Evolutionary conservation across 2,888 invertebrate genomes (phyloP).

Genomic region (Plagiodera versicolora): DNA sequence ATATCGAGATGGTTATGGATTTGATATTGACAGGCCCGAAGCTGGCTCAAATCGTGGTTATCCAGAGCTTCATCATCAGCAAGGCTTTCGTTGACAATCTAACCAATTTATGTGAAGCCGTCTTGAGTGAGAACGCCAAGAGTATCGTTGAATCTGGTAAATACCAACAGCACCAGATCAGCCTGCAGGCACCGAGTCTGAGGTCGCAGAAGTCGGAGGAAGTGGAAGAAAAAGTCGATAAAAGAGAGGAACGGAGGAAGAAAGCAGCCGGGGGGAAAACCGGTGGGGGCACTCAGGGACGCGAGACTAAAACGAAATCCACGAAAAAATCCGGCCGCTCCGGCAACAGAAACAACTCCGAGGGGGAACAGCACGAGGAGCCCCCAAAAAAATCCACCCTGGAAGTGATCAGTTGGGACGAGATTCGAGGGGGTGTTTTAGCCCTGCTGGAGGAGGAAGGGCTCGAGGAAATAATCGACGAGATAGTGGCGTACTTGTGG

Average conservation of each 20-base stretch:
- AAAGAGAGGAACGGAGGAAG: constrained; percentile 85
- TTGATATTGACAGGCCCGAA: constrained; percentile 64
- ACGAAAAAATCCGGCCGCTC: constrained; percentile 76
- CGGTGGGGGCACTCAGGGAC: constrained; percentile 89
- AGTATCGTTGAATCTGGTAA: constrained; percentile 69
- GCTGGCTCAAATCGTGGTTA: constrained; percentile 59
- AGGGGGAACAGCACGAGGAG: constrained; percentile 65
- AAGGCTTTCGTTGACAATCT: constrained; percentile 69
- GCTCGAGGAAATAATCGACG: constrained; percentile 68
- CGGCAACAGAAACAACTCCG: constrained; percentile 62
- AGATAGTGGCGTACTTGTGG: constrained; percentile 70
- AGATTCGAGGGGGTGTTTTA: constrained; percentile 62
- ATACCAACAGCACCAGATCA: constrained; percentile 74
- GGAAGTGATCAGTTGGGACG: constrained; percentile 67
- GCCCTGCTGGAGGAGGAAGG: constrained; percentile 55
- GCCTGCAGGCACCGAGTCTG: constrained; percentile 60
- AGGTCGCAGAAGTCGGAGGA: constrained; percentile 45
- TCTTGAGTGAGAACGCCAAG: constrained; percentile 69
- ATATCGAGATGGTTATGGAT: constrained; percentile 73
- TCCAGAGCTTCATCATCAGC: constrained; percentile 67
- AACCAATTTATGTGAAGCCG: constrained; percentile 66
- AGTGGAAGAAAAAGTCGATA: constrained; percentile 61
- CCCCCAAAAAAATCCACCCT: constrained; percentile 57
- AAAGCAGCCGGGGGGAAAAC: constrained; percentile 86
- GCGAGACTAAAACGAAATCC: constrained; percentile 94